phyloP scores from a whole-genome alignment of 30 jellyfish, hydroid and myxozoan genomes.

The Turritopsis rubra region DNA sequence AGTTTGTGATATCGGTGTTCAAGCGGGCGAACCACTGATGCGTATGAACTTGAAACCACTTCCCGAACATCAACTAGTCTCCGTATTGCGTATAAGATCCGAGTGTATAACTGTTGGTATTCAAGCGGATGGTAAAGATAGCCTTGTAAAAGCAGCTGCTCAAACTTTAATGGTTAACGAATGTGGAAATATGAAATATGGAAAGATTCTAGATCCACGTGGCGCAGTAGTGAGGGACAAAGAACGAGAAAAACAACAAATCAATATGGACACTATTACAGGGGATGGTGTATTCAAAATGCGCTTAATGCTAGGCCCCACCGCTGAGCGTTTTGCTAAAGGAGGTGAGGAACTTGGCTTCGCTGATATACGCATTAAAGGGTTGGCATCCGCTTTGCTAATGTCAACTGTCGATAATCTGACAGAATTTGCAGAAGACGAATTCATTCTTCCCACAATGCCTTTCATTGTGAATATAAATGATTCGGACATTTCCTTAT shows the following conservation, averaged over 20 bases:
- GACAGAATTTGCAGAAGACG: conserved; percentile 95
- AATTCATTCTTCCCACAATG: conserved; percentile 41
- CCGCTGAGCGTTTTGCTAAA: conserved; percentile 45
- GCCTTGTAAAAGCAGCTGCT: conserved; percentile 50
- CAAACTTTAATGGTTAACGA: conserved; percentile 45
- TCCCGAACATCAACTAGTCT: conserved; percentile 48
- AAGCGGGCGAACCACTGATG: conserved; percentile 29
- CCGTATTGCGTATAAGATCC: conserved; percentile 63
- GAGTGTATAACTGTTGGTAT: conserved; percentile 46
- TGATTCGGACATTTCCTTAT: conserved; percentile 40
- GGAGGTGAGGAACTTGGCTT: conserved; percentile 68
- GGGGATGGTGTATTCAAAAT: conserved; percentile 37
- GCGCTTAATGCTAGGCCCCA: conserved; percentile 72
- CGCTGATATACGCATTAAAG: conserved; percentile 54
- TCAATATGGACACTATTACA: conserved; percentile 27
- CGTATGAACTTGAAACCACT: background rate
- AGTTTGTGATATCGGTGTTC: conserved; percentile 30
- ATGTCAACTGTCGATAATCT: conserved; percentile 75
- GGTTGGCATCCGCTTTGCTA: conserved; percentile 53
- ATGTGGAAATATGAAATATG: conserved; percentile 56
- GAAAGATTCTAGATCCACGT: conserved; percentile 63
- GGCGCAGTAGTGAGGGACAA: conserved; percentile 35
- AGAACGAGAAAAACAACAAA: conserved; percentile 33
- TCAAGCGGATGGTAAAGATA: conserved; percentile 41
- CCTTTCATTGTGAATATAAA: conserved; percentile 62